Evolutionary conservation across 2,888 invertebrate species (phyloP).

Genomic region (Brachypterus glaber): DNA sequence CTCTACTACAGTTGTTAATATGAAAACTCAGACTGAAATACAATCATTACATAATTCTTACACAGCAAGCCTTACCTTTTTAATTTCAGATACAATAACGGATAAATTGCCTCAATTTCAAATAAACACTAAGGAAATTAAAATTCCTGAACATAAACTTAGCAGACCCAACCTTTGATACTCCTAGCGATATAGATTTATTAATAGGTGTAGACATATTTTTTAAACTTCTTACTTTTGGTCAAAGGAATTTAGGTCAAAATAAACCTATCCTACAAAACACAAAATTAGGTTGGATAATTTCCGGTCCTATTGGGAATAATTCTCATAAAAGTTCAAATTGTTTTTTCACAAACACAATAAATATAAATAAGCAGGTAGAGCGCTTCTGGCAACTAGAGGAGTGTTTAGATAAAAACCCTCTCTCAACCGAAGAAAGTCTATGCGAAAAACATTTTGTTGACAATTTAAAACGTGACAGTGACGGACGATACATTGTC

Average conservation of each 20-base stretch:
- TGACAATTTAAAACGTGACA: neutral
- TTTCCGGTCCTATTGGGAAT: neutral
- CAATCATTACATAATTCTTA: neutral
- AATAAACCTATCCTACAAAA: conserved; percentile 1
- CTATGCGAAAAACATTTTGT: conserved; percentile 3
- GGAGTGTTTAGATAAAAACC: too few species aligned
- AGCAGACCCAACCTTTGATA: neutral
- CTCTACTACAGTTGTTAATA: neutral
- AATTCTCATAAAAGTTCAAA: neutral
- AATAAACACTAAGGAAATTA: neutral
- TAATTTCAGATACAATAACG: neutral
- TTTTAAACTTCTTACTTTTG: neutral
- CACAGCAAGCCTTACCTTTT: neutral
- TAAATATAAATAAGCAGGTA: conserved; percentile 4
- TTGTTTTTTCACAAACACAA: neutral
- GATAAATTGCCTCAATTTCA: neutral
- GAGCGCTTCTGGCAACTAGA: conserved; percentile 7
- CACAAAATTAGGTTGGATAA: conserved; percentile 8
- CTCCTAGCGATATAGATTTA: neutral
- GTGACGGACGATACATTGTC: conserved; percentile 5
- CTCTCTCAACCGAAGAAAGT: conserved; percentile 1
- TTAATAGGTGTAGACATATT: neutral
- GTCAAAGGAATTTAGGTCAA: too few species aligned
- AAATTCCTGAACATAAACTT: neutral
- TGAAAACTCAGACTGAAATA: neutral